Evolutionary conservation across 2,797 vertebrate genomes (phyloP).

Genomic region (Sebastes nivosus): DNA sequence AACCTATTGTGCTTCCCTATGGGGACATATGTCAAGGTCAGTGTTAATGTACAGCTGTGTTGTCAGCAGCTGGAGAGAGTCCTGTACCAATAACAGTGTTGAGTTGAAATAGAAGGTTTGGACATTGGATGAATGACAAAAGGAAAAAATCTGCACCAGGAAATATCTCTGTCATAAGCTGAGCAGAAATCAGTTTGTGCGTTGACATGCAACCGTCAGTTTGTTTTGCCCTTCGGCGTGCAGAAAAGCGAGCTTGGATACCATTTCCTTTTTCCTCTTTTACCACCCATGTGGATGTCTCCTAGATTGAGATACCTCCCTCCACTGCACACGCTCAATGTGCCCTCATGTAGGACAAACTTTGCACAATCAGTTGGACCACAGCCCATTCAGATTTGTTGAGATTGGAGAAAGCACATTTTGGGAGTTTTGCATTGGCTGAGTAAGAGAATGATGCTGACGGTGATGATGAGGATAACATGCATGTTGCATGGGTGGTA

Average conservation of each 20-base stretch:
- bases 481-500: constrained; percentile 46
- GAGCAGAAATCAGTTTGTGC: neutral
- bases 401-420: constrained; percentile 69
- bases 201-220: constrained; percentile 1
- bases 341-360: constrained; percentile 74
- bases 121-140: neutral
- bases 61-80: constrained; percentile 40
- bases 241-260: constrained; percentile 35
- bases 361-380: constrained; percentile 68
- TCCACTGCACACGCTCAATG: constrained; percentile 80
- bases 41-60: constrained; percentile 48
- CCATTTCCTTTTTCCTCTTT: constrained; percentile 48
- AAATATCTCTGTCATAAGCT: neutral
- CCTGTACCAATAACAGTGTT: neutral
- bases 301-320: constrained; percentile 74
- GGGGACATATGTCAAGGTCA: constrained; percentile 68
- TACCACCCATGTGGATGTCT: constrained; percentile 78
- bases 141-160: neutral
- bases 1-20: constrained; percentile 59
- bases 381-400: constrained; percentile 59
- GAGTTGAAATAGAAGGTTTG: neutral
- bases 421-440: constrained; percentile 56
- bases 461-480: constrained; percentile 24
- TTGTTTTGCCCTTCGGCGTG: constrained; percentile 10
- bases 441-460: constrained; percentile 45